These are phyloP conservation scores for Lysandra coridon DNA, from an alignment of 2,888 invertebrate genomes.

Conservation along the genomic window DNA sequence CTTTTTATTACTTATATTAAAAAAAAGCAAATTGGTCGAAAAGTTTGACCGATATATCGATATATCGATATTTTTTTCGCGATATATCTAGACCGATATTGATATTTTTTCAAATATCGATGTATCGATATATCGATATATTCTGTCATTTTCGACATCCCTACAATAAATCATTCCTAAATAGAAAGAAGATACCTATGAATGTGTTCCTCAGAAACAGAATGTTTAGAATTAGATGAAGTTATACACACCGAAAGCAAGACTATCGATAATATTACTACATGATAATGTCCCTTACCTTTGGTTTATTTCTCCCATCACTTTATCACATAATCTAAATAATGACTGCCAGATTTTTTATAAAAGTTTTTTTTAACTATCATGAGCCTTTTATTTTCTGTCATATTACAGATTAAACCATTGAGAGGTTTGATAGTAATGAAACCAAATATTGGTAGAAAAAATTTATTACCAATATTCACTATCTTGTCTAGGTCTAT, in stretches of 20 bases:
- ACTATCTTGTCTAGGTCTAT: not conserved
- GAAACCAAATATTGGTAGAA: not conserved
- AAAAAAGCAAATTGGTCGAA: too few species aligned
- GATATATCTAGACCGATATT: too few species aligned
- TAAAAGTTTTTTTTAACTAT: not conserved
- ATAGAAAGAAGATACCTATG: conserved; percentile 78
- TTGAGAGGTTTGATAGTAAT: not conserved
- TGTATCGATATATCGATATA: too few species aligned
- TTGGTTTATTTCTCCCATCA: conserved; percentile 45
- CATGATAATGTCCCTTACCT: conserved; percentile 46
- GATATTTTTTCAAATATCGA: too few species aligned
- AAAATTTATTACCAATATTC: not conserved
- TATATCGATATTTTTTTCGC: too few species aligned
- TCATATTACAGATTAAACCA: too few species aligned
- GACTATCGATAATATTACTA: conserved; percentile 41
- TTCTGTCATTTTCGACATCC: too few species aligned
- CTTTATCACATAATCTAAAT: conserved; percentile 28
- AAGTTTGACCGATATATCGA: too few species aligned
- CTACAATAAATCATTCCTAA: conserved; percentile 73
- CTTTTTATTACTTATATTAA: too few species aligned
- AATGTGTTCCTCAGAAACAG: conserved; percentile 79
- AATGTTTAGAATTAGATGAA: conserved; percentile 74
- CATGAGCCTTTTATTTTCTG: not conserved
- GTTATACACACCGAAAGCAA: conserved; percentile 57
- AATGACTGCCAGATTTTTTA: not conserved